phyloP scores from a whole-genome alignment of 2,113 vertebrate species.

The Dasyornis broadbenti region DNA sequence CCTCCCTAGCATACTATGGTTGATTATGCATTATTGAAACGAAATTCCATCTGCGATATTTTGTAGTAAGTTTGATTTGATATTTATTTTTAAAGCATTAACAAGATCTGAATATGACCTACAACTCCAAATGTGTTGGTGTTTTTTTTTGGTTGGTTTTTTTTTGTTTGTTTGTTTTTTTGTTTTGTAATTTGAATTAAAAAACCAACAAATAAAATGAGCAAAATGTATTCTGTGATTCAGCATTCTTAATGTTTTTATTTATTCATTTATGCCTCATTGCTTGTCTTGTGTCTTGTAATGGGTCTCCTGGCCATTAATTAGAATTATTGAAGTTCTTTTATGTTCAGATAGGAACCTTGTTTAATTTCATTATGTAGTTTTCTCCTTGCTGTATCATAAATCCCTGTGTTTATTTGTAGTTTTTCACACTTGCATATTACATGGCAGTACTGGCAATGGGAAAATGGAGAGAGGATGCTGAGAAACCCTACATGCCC shows the following conservation, averaged over 20 bases:
- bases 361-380: not conserved
- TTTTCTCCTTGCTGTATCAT: not conserved
- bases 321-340: not conserved
- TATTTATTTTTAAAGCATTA: not conserved
- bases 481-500: not conserved
- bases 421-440: not conserved
- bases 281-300: not conserved
- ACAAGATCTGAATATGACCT: not conserved
- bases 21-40: not conserved
- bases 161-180: not conserved
- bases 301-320: constrained; percentile 1
- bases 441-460: not conserved
- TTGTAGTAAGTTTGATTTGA: not conserved
- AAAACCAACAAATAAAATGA: not conserved
- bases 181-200: not conserved
- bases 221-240: not conserved
- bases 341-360: not conserved
- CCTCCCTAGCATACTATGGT: not conserved
- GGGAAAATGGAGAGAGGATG: not conserved
- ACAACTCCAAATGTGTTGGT: not conserved
- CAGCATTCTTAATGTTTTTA: not conserved
- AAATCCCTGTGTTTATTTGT: not conserved
- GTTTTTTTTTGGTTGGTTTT: not conserved
- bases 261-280: constrained; percentile 5
- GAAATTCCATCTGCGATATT: not conserved